phyloP scores from a whole-genome alignment of 92 coral and sea anemone species.

The Meandrina meandrites region DNA sequence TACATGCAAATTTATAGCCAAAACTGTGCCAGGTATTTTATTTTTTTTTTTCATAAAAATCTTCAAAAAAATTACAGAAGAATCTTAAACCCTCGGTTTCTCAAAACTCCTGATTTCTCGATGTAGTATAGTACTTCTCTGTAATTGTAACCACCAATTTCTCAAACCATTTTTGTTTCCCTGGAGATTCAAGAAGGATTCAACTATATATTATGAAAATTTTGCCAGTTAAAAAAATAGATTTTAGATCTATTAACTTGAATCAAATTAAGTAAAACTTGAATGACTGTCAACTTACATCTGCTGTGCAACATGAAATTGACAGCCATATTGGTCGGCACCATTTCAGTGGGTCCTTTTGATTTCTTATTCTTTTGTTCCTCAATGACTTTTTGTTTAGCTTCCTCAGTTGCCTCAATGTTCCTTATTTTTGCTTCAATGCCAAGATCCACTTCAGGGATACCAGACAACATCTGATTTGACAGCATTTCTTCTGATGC shows the following conservation, averaged over 20 bases:
- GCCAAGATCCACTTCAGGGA: conserved; percentile 98
- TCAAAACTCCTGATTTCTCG: no score
- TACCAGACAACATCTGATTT: conserved; percentile 98
- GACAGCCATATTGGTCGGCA: conserved; percentile 97
- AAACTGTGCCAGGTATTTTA: no score
- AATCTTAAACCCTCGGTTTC: no score
- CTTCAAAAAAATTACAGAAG: no score
- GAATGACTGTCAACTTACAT: conserved; percentile 63
- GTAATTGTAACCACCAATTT: no score
- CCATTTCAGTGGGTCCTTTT: conserved; percentile 92
- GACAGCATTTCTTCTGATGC: conserved; percentile 98
- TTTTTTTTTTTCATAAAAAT: no score
- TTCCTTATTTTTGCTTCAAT: conserved; percentile 95
- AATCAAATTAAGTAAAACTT: neutral
- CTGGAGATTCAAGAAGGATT: no score
- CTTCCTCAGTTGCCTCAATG: conserved; percentile 99
- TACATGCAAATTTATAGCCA: no score
- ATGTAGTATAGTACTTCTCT: no score
- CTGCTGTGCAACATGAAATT: conserved; percentile 96
- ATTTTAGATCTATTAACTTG: neutral
- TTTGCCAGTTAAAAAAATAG: no score
- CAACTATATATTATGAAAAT: no score
- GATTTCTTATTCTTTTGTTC: conserved; percentile 81
- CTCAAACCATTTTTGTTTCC: no score
- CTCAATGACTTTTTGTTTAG: conserved; percentile 82